Base-by-base conservation (phyloP, 2,113 vertebrate genomes). In the Entelurus aequoreus region DNA sequence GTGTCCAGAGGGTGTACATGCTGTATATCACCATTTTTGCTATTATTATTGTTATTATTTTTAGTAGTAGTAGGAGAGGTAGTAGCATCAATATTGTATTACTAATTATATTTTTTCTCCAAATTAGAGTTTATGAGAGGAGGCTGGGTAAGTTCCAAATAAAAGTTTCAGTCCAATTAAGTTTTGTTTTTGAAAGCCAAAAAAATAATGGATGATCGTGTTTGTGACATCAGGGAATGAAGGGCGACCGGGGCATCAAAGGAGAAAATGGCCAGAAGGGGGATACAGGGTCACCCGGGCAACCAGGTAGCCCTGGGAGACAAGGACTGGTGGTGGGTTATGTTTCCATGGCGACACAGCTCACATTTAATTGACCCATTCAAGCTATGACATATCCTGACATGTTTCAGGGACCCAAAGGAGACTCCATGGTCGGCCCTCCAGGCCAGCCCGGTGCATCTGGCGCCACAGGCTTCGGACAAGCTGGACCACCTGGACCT, bases 261-360 rank as follows among this genome's bases (percentile, higher is more conserved):
- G 92, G 93, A 35, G 62, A 90, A 64, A 95, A 93, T 68, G 94
- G 94, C 75, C 91, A 93, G 73, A 92, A 90, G 74, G 94, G 94
- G 72, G 94, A 94, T 28, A 66, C 89, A 0, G 88, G 88, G 16
- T 71, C 74, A 3, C 66, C 74, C 0, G 94, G 94, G 15, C 86
- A 76, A 46, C 90, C 91, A 46, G 95, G 95, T 38, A 66, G 80
- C 4, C 92, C 93, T 0, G 94, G 95, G 72, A 91, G 66, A 81
- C 88, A 90, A 1, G 95, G 95, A 54, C 69, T 82, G 21, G 76
- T 84, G 79, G 96, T 98, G 83, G 93, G 93, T 90, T 59, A 63
- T 0, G 0, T 52, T 62, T 55, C 56, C 38, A 28, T 53, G 48
- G 15, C 56, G 13, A 57, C 48, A 59, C 36, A 21, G 4, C 0